Conservation (phyloP, 2,113 vertebrate genomes). For the Gadus macrocephalus region DNA sequence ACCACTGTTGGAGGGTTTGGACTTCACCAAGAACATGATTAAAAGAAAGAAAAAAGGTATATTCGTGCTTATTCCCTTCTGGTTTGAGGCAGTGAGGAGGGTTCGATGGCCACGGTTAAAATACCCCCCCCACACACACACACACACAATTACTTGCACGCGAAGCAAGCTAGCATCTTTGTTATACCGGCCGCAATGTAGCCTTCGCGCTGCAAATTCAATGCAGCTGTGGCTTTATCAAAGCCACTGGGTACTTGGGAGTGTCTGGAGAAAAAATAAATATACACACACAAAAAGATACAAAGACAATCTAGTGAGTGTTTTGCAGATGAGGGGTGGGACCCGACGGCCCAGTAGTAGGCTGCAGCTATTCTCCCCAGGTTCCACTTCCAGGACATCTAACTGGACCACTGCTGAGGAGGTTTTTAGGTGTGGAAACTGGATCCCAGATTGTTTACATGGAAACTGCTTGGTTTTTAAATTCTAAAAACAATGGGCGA, state of each 20-base stretch:
- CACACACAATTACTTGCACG: too few relatives aligned
- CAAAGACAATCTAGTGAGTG: not conserved
- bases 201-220: not conserved
- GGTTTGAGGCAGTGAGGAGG: too few relatives aligned
- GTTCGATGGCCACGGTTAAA: too few relatives aligned
- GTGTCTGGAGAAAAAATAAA: conserved; percentile 16
- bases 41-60: not conserved
- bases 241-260: conserved; percentile 24
- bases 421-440: too few relatives aligned
- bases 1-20: too few relatives aligned
- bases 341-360: conserved; percentile 37
- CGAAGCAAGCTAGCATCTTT: not conserved
- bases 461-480: too few relatives aligned
- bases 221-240: conserved; percentile 34
- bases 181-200: not conserved
- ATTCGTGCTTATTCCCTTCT: too few relatives aligned
- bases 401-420: conserved; percentile 19
- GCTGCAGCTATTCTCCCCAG: conserved; percentile 27
- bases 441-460: too few relatives aligned
- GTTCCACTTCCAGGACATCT: conserved; percentile 1
- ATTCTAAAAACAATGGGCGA: too few relatives aligned
- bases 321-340: conserved; percentile 54
- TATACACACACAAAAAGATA: not conserved
- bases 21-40: not conserved
- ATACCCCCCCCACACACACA: too few relatives aligned